Evolutionary conservation across 2,113 vertebrate species (phyloP).

Genomic region (Heterochromis multidens): DNA sequence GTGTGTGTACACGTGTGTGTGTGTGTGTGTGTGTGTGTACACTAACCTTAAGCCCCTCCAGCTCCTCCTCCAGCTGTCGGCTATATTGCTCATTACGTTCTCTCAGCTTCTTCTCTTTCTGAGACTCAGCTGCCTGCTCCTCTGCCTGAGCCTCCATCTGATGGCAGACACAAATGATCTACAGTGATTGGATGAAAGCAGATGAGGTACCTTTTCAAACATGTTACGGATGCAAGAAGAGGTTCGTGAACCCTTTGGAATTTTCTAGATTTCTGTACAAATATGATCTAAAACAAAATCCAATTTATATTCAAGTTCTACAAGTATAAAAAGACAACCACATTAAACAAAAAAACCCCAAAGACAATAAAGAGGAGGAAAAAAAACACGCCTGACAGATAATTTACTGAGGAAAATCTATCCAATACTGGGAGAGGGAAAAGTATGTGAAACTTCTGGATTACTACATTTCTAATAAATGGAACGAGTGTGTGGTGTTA

Average conservation of each 20-base stretch:
- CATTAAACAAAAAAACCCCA: not conserved
- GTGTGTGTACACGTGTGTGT: too few species aligned
- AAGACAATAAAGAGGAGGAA: too few species aligned
- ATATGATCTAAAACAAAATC: not conserved
- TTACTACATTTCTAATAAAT: not conserved
- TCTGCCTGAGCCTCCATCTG: constrained; percentile 91
- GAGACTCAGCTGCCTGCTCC: constrained; percentile 85
- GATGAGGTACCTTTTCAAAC: not conserved
- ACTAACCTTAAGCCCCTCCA: constrained; percentile 90
- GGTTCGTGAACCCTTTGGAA: not conserved
- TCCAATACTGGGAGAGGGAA: too few species aligned
- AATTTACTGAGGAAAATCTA: too few species aligned
- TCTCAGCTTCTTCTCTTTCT: constrained; percentile 92
- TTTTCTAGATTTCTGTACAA: not conserved
- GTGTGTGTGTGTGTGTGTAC: rapidly evolving
- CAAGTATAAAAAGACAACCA: not conserved
- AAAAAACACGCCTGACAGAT: too few species aligned
- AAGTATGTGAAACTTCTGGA: not conserved
- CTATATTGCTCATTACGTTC: constrained; percentile 93
- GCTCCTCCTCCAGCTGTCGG: constrained; percentile 91
- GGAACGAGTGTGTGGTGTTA: not conserved
- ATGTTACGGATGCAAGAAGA: not conserved
- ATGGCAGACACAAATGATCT: not conserved
- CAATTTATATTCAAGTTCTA: not conserved
- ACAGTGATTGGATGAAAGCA: not conserved